A percentile compares a stretch with the other conserved stretches of the same genome.
phyloP scores from a whole-genome alignment of 2,888 invertebrate genomes.

The Eristalis arbustorum region DNA sequence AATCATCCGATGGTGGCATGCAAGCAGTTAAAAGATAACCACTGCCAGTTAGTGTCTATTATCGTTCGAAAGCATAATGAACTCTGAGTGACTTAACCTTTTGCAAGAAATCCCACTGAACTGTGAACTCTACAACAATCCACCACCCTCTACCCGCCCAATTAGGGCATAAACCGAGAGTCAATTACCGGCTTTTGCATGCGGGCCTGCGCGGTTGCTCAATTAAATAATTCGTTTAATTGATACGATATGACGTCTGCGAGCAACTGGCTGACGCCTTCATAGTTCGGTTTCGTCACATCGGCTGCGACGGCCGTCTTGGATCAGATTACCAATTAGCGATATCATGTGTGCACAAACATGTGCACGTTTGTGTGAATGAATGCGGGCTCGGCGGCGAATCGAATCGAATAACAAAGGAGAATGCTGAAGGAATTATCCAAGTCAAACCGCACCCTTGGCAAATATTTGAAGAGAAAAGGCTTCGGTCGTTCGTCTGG shows the following conservation, averaged over 20 bases:
- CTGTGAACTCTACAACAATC: too few species aligned
- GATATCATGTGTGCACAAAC: not conserved
- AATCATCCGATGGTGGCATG: not conserved
- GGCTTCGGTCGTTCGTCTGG: conserved; percentile 1
- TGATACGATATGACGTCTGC: conserved; percentile 34
- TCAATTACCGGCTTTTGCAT: conserved; percentile 34
- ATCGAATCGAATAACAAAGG: not conserved
- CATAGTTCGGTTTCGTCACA: not conserved
- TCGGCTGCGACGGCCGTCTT: not conserved
- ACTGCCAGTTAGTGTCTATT: not conserved
- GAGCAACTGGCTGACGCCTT: not conserved
- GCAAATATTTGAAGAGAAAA: conserved; percentile 20
- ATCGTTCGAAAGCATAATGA: conserved; percentile 17
- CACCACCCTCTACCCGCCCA: not conserved
- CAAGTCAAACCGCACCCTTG: conserved; percentile 31
- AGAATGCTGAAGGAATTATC: conserved; percentile 27
- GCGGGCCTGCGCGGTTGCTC: conserved; percentile 6
- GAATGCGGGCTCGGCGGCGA: not conserved
- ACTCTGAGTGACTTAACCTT: conserved; percentile 44
- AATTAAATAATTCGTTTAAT: conserved; percentile 55
- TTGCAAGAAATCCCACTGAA: not conserved
- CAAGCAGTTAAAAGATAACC: not conserved
- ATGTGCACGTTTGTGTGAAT: not conserved
- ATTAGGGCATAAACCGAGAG: not conserved
- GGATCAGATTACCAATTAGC: not conserved